Evolutionary conservation across 1,140 invertebrate species (phyloP).

Genomic region (Matsumurasca onukii): DNA sequence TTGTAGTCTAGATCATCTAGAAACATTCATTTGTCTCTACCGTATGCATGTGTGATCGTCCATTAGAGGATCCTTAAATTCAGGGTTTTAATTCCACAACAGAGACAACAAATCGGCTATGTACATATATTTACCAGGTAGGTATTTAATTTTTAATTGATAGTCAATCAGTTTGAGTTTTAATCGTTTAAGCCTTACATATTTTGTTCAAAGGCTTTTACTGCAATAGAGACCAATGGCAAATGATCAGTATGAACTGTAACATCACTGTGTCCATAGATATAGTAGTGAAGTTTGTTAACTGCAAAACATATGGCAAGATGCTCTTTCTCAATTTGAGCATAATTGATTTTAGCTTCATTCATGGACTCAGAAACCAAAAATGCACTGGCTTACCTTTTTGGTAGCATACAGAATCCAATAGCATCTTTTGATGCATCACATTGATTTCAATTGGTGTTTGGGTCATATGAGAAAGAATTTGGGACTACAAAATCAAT

Average conservation of each 20-base stretch:
- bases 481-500: not conserved
- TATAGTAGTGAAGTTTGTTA: slow-evolving; percentile 2
- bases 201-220: slow-evolving; percentile 31
- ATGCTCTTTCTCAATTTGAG: not conserved
- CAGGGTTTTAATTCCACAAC: not conserved
- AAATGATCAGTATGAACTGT: slow-evolving; percentile 26
- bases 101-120: not conserved
- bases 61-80: not conserved
- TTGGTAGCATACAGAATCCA: not conserved
- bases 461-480: not conserved
- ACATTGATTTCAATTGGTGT: not conserved
- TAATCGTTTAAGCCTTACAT: slow-evolving; percentile 2
- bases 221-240: slow-evolving; percentile 21
- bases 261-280: slow-evolving; percentile 22
- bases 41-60: not conserved
- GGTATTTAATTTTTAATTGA: not conserved
- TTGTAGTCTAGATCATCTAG: no score
- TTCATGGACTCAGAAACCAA: not conserved
- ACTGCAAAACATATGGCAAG: not conserved
- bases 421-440: not conserved
- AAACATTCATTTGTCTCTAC: not conserved
- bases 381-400: not conserved
- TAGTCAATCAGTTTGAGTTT: not conserved
- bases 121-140: not conserved
- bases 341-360: not conserved